phyloP scores from a whole-genome alignment of 2,113 vertebrate genomes.

The Limnothrissa miodon region DNA sequence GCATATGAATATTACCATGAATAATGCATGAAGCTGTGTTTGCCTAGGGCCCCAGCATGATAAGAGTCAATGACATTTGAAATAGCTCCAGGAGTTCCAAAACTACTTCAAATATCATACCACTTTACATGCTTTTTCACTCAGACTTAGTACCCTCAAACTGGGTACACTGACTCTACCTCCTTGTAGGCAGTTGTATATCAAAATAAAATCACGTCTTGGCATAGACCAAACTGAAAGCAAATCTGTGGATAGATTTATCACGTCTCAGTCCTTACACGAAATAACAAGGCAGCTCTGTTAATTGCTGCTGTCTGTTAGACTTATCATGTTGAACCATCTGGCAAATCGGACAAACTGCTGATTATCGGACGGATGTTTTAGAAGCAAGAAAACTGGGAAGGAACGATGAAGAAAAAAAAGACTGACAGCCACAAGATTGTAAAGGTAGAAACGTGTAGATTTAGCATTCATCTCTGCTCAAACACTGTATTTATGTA shows the following conservation, averaged over 20 bases:
- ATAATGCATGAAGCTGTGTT: constrained; percentile 60
- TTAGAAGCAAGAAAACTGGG: neutral
- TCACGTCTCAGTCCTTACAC: neutral
- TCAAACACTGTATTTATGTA: constrained; percentile 64
- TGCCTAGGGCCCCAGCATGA: constrained; percentile 55
- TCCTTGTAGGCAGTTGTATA: constrained; percentile 39
- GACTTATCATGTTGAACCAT: neutral
- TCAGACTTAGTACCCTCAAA: constrained; percentile 21
- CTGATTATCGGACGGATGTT: neutral
- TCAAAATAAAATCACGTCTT: constrained; percentile 38
- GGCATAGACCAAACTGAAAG: neutral
- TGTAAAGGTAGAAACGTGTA: constrained; percentile 17
- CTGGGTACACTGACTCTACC: constrained; percentile 28
- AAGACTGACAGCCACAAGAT: neutral
- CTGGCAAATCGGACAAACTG: neutral
- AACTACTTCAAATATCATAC: constrained; percentile 56
- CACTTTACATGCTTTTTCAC: constrained; percentile 39
- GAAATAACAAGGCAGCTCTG: neutral
- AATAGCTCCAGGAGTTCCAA: constrained; percentile 48
- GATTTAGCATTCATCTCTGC: constrained; percentile 54
- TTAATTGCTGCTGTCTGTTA: neutral
- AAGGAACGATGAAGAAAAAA: neutral
- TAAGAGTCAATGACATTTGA: constrained; percentile 43
- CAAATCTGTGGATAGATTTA: neutral
- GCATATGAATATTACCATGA: constrained; percentile 64